Evolutionary conservation across 2,797 vertebrate species (phyloP).

Genomic region (Onychomys torridus): DNA sequence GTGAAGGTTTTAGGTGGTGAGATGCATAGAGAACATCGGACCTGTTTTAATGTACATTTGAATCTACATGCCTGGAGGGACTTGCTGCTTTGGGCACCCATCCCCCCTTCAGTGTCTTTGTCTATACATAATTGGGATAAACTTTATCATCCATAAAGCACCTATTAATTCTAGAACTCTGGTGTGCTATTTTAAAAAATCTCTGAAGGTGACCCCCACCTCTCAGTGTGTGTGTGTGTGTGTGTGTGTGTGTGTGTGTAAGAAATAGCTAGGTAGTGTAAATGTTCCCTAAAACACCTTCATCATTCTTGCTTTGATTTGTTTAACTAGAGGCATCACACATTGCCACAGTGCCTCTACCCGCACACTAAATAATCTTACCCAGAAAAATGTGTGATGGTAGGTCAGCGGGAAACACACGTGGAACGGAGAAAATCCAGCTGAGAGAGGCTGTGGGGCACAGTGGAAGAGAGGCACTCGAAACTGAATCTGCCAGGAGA

Average conservation of each 20-base stretch:
- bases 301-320: background rate
- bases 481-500: background rate
- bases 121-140: slow-evolving; percentile 15
- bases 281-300: background rate
- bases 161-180: background rate
- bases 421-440: background rate
- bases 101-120: background rate
- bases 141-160: background rate
- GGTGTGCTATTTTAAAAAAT: background rate
- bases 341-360: background rate
- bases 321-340: background rate
- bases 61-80: background rate
- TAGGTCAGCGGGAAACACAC: background rate
- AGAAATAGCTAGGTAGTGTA: background rate
- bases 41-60: background rate
- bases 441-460: background rate
- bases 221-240: too few relatives aligned
- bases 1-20: background rate
- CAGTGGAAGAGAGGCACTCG: background rate
- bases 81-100: background rate
- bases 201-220: background rate
- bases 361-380: background rate
- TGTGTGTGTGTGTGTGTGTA: background rate
- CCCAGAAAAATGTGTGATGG: background rate
- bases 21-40: background rate